A percentile compares a stretch with the other conserved stretches of the same genome.
Conservation (phyloP, 2,888 invertebrate genomes). For the Meganola albula region DNA sequence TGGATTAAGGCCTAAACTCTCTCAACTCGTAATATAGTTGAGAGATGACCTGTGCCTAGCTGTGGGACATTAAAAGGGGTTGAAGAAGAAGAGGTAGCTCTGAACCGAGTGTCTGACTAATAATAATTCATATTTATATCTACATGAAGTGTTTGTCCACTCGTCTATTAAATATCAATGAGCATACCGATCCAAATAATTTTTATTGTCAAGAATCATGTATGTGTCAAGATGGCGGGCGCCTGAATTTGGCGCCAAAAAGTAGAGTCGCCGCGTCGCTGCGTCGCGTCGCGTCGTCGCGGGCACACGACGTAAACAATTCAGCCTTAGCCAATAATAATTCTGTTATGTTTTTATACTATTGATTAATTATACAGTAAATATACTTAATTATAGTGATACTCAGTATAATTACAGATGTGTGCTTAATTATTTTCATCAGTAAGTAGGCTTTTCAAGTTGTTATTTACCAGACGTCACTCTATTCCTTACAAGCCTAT, state of each 20-base stretch:
- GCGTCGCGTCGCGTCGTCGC: constrained; percentile 31
- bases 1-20: no score
- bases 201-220: constrained; percentile 62
- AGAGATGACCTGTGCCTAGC: no score
- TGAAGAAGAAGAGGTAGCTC: no score
- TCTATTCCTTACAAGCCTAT: no score
- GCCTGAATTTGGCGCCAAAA: constrained; percentile 60
- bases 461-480: no score
- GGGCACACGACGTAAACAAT: constrained; percentile 40
- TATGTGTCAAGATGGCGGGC: constrained; percentile 62
- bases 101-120: no score
- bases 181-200: constrained; percentile 47
- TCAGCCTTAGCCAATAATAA: constrained; percentile 30
- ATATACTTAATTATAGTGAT: constrained; percentile 6
- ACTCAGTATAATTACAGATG: neutral
- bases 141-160: no score
- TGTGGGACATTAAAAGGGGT: no score
- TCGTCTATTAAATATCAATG: constrained; percentile 38
- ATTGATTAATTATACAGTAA: constrained; percentile 35
- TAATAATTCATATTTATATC: constrained; percentile 13
- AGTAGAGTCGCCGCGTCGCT: constrained; percentile 44
- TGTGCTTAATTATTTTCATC: no score
- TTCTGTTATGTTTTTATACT: constrained; percentile 34
- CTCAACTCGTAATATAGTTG: no score
- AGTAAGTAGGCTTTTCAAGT: no score